phyloP scores from a whole-genome alignment of 1,140 invertebrate species.

The Listronotus oregonensis region DNA sequence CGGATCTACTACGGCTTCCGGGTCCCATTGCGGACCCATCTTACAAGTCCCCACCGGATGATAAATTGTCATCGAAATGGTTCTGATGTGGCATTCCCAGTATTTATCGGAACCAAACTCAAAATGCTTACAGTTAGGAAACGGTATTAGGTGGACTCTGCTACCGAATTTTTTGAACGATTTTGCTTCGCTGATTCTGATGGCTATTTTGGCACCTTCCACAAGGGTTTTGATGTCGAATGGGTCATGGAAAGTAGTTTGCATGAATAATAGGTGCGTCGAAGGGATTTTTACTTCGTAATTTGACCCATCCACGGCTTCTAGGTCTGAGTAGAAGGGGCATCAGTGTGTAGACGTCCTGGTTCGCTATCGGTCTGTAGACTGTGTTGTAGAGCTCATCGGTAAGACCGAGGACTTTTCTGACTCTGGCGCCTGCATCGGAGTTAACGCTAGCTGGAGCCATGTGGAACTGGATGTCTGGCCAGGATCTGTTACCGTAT shows the following conservation, averaged over 20 bases:
- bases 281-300: constrained; percentile 80
- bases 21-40: constrained; percentile 80
- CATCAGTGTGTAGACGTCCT: constrained; percentile 82
- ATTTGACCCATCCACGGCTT: constrained; percentile 76
- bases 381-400: constrained; percentile 80
- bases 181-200: constrained; percentile 72
- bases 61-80: constrained; percentile 86
- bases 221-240: constrained; percentile 77
- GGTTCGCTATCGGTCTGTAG: constrained; percentile 68
- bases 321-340: constrained; percentile 79
- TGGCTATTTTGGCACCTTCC: constrained; percentile 77
- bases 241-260: constrained; percentile 82
- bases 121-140: constrained; percentile 78
- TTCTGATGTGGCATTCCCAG: constrained; percentile 83
- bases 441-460: constrained; percentile 83
- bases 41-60: constrained; percentile 81
- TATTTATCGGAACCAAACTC: constrained; percentile 78
- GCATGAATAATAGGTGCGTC: constrained; percentile 86
- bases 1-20: constrained; percentile 80
- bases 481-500: constrained; percentile 68
- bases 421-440: constrained; percentile 73
- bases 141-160: constrained; percentile 70
- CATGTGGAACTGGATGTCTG: constrained; percentile 88
- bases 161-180: constrained; percentile 83
- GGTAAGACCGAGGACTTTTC: constrained; percentile 81